phyloP scores from a whole-genome alignment of 2,888 invertebrate species.

The Oxytorus armatus region DNA sequence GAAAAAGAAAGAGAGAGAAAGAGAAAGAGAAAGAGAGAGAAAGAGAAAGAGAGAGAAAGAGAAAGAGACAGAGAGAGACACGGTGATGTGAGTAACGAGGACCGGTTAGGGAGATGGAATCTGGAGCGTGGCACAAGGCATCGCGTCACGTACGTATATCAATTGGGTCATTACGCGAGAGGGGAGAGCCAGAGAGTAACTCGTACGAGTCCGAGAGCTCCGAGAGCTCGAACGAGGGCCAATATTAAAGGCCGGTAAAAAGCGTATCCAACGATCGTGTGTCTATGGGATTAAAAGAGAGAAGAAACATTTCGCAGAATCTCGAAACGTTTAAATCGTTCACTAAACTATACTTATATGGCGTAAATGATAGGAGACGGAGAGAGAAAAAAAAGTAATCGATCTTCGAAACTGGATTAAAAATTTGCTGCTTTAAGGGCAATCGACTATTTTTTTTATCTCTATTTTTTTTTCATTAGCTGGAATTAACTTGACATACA shows the following conservation, averaged over 20 bases:
- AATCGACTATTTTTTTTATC: too few relatives aligned
- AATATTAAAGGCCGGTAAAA: slow-evolving; percentile 36
- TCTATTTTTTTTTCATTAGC: too few relatives aligned
- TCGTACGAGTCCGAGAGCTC: slow-evolving; percentile 15
- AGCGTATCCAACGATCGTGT: neutral
- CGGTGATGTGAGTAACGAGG: slow-evolving; percentile 55
- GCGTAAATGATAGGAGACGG: too few relatives aligned
- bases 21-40: slow-evolving; percentile 32
- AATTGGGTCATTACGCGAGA: slow-evolving; percentile 77
- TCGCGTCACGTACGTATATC: slow-evolving; percentile 74
- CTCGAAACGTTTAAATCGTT: too few relatives aligned
- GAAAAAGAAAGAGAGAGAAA: slow-evolving; percentile 41
- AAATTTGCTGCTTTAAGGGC: too few relatives aligned
- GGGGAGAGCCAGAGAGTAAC: neutral
- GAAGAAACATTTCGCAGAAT: too few relatives aligned
- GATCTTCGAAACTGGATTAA: too few relatives aligned
- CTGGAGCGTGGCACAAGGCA: slow-evolving; percentile 80
- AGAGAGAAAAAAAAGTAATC: too few relatives aligned
- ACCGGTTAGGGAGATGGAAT: slow-evolving; percentile 71
- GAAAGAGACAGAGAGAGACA: slow-evolving; percentile 23
- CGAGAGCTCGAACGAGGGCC: slow-evolving; percentile 45
- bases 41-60: slow-evolving; percentile 32
- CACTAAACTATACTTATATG: too few relatives aligned
- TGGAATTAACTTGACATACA: neutral
- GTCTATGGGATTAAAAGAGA: too few relatives aligned